These are phyloP conservation scores for Carapus acus DNA, from an alignment of 2,797 vertebrate species.

Conservation along the genomic window DNA sequence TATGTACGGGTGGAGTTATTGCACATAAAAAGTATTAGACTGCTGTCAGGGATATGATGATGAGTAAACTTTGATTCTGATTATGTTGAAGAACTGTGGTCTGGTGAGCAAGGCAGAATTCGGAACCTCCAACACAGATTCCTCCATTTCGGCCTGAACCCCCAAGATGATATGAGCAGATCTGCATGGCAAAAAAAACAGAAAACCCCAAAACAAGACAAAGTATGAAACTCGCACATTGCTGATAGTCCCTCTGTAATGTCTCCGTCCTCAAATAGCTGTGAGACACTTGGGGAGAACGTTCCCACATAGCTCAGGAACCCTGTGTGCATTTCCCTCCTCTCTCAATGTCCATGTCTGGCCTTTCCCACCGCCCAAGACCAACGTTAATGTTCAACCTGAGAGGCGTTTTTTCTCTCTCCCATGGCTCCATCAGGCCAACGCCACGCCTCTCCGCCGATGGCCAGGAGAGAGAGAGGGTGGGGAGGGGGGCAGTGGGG, in stretches of 20 bases:
- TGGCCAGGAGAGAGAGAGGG: conserved; percentile 22
- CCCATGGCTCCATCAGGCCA: conserved; percentile 31
- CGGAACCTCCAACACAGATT: too few relatives aligned
- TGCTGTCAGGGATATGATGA: too few relatives aligned
- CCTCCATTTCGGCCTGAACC: too few relatives aligned
- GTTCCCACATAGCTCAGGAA: conserved; percentile 22
- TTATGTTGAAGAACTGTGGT: too few relatives aligned
- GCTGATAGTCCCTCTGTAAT: conserved; percentile 1
- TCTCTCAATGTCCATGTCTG: conserved; percentile 12
- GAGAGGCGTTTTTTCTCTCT: conserved; percentile 41
- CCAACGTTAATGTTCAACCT: conserved; percentile 33
- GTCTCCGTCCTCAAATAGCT: neutral
- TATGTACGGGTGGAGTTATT: too few relatives aligned
- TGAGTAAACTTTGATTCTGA: too few relatives aligned
- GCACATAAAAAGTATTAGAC: too few relatives aligned
- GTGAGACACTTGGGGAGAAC: neutral
- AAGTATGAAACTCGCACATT: too few relatives aligned
- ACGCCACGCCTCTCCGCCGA: conserved; percentile 34
- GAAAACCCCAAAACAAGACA: neutral
- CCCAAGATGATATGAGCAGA: conserved; percentile 14
- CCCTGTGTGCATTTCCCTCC: conserved; percentile 26
- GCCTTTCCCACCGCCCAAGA: conserved; percentile 37
- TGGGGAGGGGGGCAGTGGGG: too few relatives aligned
- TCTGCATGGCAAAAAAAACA: conserved; percentile 11
- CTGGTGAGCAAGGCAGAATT: too few relatives aligned